Evolutionary conservation across 2,888 invertebrate species (phyloP), one percentile per base, ranked within the genome.

Genomic region (Tolmerus cingulatus): DNA sequence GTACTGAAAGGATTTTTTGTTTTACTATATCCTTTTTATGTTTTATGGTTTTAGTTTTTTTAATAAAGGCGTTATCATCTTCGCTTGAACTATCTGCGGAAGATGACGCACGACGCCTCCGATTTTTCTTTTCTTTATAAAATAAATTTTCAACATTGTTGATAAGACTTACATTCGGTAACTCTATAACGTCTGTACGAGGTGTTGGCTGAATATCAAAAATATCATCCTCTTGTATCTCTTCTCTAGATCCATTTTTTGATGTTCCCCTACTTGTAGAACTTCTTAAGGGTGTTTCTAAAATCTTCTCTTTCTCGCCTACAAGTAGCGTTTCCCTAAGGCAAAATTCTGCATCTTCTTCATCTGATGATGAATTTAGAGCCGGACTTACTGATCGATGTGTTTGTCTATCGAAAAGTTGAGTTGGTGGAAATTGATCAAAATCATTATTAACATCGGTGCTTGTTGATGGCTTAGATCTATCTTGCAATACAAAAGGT

Each of bases 121-220:
- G 12, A 23, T 55, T 37, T 57, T 86, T 86, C 12, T 34, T 40
- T 27, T 78, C 43, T 23, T 16, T 16, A 40, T 51, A 74, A 66
- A 84, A 87, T 19, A 86, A 5, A 12, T 82, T 84, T 86, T 79
- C 88, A 34, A 86, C 87, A 43, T 55, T 84, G 34, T 84, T 55
- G 0, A 88, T 86, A 37, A 82, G 74, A 30, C 81, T 46, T 7
- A 40, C 5, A 55, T 81, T 37, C 5, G 87, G 88, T 46, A 87
- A 40, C 27, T 87, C 86, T 19, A 88, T n/a, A 40, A 46, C 74
- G 34, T 51, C 86, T 55, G 77, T 82, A 37, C 66, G 5, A 12
- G 87, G 88, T 51, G 88, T 88, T 37, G 37, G 46, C 43, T 78
- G 78, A 16, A 46, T 78, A 43, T 78, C 43, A 12, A 78, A 78